Evolutionary conservation across 2,888 invertebrate species (phyloP), one percentile per base, ranked within the genome.

Genomic region (Drosophila nr. perissopoda): DNA sequence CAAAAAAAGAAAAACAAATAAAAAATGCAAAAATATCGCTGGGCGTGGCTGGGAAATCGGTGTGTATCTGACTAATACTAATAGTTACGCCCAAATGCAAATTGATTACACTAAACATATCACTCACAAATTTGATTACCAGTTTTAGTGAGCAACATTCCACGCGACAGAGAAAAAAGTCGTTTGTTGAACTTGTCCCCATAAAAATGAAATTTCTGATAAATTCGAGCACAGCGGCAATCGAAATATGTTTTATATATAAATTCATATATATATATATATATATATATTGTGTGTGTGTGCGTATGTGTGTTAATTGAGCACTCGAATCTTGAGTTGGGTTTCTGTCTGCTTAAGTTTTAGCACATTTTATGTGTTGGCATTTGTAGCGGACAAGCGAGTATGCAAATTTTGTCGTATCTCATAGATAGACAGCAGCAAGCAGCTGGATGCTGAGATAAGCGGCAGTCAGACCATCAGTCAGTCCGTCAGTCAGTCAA

Each of bases 171-270:
- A n/a, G 60, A 45, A 66, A 68, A 45, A 71, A 71, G 69, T 73
- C 73, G 85, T 82, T 86, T 86, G 73, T 81, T 88, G 89, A 84
- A 85, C 84, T 81, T 86, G 82, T 73, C 42, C 54, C 54, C 60
- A 49, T 36, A 78, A 61, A 86, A 83, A 82, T 68, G 71, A 78
- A 78, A 83, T 76, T 73, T 60, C 69, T 81, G 66, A 77, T 69
- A 77, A 77, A 78, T 64, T 59, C 56, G 31, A 68, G 58, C 29
- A 52, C 45, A 73, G 74, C 73, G 54, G 59, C 71, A 69, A 71
- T 45, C 70, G 54, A 63, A 61, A 31, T n/a, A 62, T 18, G 18
- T 5, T 34, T 18, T 21, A 13, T 21, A 11, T 10, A 38, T 11
- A 18, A 25, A 25, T 33, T 51, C 51, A 27, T 63, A 21, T 13